Evolutionary conservation across 2,113 vertebrate species (phyloP), one percentile per base, ranked within the genome.

Genomic region (Melanostigma gelatinosum): DNA sequence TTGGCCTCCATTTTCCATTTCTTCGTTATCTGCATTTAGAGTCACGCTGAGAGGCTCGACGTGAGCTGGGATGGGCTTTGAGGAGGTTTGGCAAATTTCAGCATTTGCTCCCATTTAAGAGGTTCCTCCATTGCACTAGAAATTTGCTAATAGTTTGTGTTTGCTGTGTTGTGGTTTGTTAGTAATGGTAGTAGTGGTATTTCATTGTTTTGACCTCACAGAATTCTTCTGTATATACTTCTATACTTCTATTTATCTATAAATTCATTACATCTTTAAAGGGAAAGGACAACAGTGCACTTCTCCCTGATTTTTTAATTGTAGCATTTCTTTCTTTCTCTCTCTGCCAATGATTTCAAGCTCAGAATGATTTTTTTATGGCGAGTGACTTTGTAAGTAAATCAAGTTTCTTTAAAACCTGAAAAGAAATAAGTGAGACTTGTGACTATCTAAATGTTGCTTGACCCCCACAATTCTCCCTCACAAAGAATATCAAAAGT

Each of bases 1-100:
- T 98, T 97, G 97, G 94, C 87, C 97, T 96, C 97, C 97, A 96
- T 97, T 98, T 97, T 97, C 96, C 96, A 97, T 96, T 97, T 96
- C 96, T 91, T 95, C 93, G 93, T 96, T 96, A 97, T 96, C 95
- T 89, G 95, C 94, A 95, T 97, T 96, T 96, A 94, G 84, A 94
- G 72, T 94, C 97, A 94, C 80, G 95, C 96, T 94, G 97, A 93
- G 97, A 71, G 67, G 87, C 96, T 96, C 95, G 91, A 93, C 85
- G 90, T 88, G 90, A 86, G 86, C 70, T 40, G 42, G 63, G 82
- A 66, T 77, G 73, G 88, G 88, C 87, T 92, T 92, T 88, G 87
- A 85, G 78, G 71, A 82, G 87, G 65, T 82, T 83, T 95, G 96
- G 95, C 94, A 97, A 92, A 94, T 96, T 94, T 91, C 91, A 95